Base-by-base conservation (phyloP, 2,888 invertebrate genomes). In the Tachystola acroxantha region DNA sequence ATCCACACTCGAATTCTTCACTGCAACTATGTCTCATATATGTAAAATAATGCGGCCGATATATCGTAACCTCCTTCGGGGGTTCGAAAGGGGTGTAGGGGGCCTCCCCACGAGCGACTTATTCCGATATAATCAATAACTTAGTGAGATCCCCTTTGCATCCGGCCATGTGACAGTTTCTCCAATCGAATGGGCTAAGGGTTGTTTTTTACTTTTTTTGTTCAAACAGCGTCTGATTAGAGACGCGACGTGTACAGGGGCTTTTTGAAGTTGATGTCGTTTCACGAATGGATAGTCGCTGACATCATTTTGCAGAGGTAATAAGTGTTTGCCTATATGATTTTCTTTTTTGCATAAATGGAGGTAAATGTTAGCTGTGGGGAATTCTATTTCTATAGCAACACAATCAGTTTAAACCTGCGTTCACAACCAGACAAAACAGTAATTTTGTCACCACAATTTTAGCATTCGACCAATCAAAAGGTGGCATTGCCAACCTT, bases 81-180 rank as follows among this genome's bases (percentile, higher is more conserved):
- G 60, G 42, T 12, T 11, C 27, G 27, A 46, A 48, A 54, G 51
- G 67, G 68, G 65, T 60, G 64, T 59, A 60, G 57, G 58, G 59
- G 55, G 61, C 60, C 58, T 64, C 68, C 73, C 74, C 72, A 60
- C 76, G 59, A 66, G 71, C 78, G 84, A 82, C 85, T 85, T 86
- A 86, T 86, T 86, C 79, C 87, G 76, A 87, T 87, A 87, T 87
- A 87, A 87, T 87, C 87, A 86, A 87, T 87, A 87, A 87, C 86
- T 85, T 84, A 85, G 82, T 77, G 72, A 80, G 82, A 86, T 86
- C 85, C 86, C 85, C 85, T 86, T 86, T 85, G 85, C 86, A 85
- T 86, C 80, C 80, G 77, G 65, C 70, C 76, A 70, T 74, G 84
- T 84, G 86, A 85, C 86, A 86, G 82, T 81, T 81, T 68, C 71